A percentile compares a stretch with the other conserved stretches of the same genome.
These are phyloP conservation scores for Bemisia tabaci DNA, from an alignment of 1,140 invertebrate genomes.

Conservation along the genomic window DNA sequence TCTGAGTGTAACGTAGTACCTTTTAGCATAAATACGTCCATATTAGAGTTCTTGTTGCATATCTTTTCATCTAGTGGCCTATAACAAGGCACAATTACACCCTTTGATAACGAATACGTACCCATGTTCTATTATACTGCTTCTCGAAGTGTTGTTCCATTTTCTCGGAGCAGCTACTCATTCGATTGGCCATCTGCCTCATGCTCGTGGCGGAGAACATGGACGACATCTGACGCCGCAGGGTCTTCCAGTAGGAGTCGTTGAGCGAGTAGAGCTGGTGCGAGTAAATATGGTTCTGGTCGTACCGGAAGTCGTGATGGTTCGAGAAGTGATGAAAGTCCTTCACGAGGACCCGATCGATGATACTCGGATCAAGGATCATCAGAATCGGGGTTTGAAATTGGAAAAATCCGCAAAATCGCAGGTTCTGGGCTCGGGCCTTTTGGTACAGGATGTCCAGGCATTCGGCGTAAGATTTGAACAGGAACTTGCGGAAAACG, in stretches of 20 bases:
- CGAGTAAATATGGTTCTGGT: not conserved
- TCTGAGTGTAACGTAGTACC: too few relatives aligned
- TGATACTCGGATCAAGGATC: conserved; percentile 38
- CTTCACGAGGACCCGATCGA: conserved; percentile 37
- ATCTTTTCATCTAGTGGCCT: too few relatives aligned
- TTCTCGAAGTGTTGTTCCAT: not conserved
- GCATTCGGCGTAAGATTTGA: not conserved
- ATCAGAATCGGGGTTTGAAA: conserved; percentile 34
- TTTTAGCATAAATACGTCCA: too few relatives aligned
- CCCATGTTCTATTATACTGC: not conserved
- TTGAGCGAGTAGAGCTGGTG: not conserved
- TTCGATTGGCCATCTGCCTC: not conserved
- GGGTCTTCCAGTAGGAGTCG: not conserved
- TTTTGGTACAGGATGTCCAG: not conserved
- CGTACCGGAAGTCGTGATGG: conserved; percentile 3
- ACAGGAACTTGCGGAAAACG: not conserved
- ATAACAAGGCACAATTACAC: too few relatives aligned
- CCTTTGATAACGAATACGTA: too few relatives aligned
- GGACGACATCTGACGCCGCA: not conserved
- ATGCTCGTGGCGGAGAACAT: not conserved
- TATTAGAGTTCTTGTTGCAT: too few relatives aligned
- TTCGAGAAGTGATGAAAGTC: conserved; percentile 38
- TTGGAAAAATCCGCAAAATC: conserved; percentile 10
- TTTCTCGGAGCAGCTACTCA: not conserved
- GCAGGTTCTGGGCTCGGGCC: not conserved